phyloP scores from a whole-genome alignment of 2,113 vertebrate genomes.

The Neodontobutis hainanensis region DNA sequence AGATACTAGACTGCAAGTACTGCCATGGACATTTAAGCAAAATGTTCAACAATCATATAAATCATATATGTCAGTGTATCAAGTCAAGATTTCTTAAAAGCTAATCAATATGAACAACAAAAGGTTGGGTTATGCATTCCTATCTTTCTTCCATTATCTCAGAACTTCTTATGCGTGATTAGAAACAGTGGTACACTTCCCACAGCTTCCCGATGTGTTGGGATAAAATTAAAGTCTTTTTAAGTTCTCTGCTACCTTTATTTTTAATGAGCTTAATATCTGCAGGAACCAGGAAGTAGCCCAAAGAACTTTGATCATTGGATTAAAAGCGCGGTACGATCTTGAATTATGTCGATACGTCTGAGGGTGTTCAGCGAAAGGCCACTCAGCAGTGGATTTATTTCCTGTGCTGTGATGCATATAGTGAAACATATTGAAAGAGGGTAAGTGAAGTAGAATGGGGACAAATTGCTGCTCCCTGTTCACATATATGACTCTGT shows the following conservation, averaged over 20 bases:
- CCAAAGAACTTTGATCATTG: neutral
- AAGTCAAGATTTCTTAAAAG: too few relatives aligned
- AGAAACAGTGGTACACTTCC: neutral
- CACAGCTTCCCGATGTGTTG: neutral
- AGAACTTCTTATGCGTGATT: too few relatives aligned
- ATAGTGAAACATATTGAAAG: conserved; percentile 18
- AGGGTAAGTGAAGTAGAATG: conserved; percentile 27
- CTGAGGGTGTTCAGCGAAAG: neutral
- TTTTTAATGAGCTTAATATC: conserved; percentile 3
- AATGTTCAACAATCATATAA: too few relatives aligned
- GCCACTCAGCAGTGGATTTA: conserved; percentile 25
- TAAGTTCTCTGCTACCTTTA: neutral
- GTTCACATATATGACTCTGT: neutral
- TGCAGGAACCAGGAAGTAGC: neutral
- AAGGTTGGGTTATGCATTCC: too few relatives aligned
- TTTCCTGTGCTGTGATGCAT: conserved; percentile 19
- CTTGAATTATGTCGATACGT: neutral
- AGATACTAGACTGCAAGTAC: too few relatives aligned
- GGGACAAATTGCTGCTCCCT: conserved; percentile 14
- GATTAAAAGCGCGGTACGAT: conserved; percentile 6
- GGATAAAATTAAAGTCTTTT: conserved; percentile 7
- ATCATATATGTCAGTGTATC: too few relatives aligned
- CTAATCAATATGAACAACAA: too few relatives aligned
- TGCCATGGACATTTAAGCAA: too few relatives aligned
- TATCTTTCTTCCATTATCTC: too few relatives aligned